These are phyloP conservation scores for Notiomystis cincta DNA, from an alignment of 2,113 vertebrate species.

Conservation along the genomic window DNA sequence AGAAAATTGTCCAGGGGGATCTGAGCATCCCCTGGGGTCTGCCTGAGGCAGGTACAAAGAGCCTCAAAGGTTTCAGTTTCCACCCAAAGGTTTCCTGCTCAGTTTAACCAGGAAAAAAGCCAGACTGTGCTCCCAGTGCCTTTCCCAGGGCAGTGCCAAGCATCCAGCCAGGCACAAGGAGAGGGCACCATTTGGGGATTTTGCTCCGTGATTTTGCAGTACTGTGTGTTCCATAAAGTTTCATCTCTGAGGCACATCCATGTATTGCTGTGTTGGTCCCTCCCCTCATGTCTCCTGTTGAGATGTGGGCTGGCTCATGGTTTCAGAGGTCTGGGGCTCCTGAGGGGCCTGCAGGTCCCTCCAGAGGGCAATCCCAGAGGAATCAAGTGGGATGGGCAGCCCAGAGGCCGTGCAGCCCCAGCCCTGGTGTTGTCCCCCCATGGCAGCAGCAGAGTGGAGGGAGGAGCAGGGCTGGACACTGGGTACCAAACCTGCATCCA, in stretches of 20 bases:
- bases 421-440: neutral
- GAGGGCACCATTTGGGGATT: fast-evolving
- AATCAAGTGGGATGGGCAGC: neutral
- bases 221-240: neutral
- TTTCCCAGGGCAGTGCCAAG: fast-evolving
- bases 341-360: neutral
- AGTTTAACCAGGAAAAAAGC: neutral
- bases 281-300: neutral
- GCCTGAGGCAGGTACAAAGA: neutral
- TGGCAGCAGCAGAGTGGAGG: neutral
- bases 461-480: neutral
- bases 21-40: neutral
- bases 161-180: fast-evolving
- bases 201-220: neutral
- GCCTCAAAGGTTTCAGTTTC: neutral
- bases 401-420: neutral
- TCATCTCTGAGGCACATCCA: fast-evolving
- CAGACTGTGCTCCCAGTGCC: neutral
- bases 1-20: neutral
- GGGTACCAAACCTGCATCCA: neutral
- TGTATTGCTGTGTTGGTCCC: fast-evolving
- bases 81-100: neutral
- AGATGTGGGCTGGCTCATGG: fast-evolving
- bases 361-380: neutral
- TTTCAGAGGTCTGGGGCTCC: neutral